phyloP scores from a whole-genome alignment of 1,140 invertebrate genomes.

The Papilio polyxenes region DNA sequence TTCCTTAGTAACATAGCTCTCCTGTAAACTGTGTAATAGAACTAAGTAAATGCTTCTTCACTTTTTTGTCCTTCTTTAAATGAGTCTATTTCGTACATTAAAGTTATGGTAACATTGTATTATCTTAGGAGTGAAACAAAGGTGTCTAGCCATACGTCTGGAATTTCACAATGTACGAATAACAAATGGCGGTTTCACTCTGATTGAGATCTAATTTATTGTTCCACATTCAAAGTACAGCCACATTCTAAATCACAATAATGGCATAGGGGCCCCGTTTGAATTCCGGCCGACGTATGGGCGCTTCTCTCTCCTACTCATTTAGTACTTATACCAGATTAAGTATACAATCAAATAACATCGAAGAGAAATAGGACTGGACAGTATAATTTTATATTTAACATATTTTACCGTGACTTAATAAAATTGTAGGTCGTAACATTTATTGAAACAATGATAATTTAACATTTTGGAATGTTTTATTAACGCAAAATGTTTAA shows the following conservation, averaged over 20 bases:
- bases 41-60: background rate
- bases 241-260: conserved; percentile 73
- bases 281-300: conserved; percentile 22
- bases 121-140: conserved; percentile 31
- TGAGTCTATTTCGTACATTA: background rate
- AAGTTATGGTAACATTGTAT: background rate
- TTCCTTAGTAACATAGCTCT: too few relatives aligned
- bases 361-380: too few relatives aligned
- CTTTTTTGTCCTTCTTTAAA: background rate
- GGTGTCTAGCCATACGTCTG: conserved; percentile 13
- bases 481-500: background rate
- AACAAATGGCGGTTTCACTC: conserved; percentile 68
- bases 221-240: conserved; percentile 68
- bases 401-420: background rate
- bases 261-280: conserved; percentile 59
- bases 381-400: too few relatives aligned
- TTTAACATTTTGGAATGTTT: background rate
- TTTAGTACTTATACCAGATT: background rate
- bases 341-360: background rate
- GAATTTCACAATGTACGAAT: conserved; percentile 45
- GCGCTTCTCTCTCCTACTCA: conserved; percentile 12
- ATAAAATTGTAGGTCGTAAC: background rate
- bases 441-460: background rate
- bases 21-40: too few relatives aligned
- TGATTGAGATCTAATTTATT: conserved; percentile 78